A percentile compares a stretch with the other conserved stretches of the same genome.
Conservation (phyloP, 2,888 invertebrate genomes). For the Aspidiotus rigidus region DNA sequence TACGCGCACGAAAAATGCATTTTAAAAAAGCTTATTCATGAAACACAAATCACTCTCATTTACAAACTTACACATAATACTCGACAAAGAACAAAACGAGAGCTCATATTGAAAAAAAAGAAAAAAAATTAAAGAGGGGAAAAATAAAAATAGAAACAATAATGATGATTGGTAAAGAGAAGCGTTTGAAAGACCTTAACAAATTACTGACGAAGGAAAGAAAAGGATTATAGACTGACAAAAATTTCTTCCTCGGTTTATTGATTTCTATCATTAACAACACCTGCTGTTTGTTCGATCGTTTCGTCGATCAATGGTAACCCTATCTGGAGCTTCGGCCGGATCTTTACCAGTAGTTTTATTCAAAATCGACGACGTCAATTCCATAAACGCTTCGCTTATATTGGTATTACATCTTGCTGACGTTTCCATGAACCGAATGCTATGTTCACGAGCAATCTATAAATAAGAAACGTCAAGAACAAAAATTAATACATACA, state of each 20-base stretch:
- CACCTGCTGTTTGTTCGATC: constrained; percentile 54
- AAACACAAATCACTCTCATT: too few species aligned
- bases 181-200: constrained; percentile 26
- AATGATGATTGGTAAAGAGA: constrained; percentile 32
- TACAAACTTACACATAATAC: too few species aligned
- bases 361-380: constrained; percentile 89
- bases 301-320: constrained; percentile 64
- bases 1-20: constrained; percentile 11
- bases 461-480: constrained; percentile 43
- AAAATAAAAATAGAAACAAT: constrained; percentile 21
- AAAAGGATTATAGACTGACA: neutral
- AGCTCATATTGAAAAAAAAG: constrained; percentile 14
- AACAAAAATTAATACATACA: neutral
- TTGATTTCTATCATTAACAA: constrained; percentile 44
- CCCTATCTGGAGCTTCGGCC: constrained; percentile 61
- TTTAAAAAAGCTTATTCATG: too few species aligned
- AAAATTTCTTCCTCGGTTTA: neutral
- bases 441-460: constrained; percentile 92
- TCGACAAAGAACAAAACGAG: too few species aligned
- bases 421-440: constrained; percentile 95
- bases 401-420: constrained; percentile 96
- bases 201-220: constrained; percentile 11
- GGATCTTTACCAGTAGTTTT: constrained; percentile 76
- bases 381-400: constrained; percentile 86
- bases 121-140: constrained; percentile 16